Conservation (phyloP, 2,113 vertebrate species). For the Felis catus region F.catus_Fca126_mat1.0 CM031418.1:104413001-104413500, state of each 20-base stretch:
- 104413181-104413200: background rate
- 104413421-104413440: background rate
- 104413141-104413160: background rate
- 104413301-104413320: background rate
- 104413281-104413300: background rate
- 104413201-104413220: background rate
- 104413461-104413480: background rate
- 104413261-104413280: background rate
- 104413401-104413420: constrained; percentile 23
- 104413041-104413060: background rate
- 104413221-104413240: background rate
- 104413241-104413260: background rate
- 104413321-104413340: background rate
- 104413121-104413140: background rate
- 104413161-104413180: background rate
- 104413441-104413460: background rate
- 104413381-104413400: background rate
- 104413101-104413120: background rate
- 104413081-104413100: background rate
- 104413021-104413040: background rate
- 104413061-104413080: background rate
- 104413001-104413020: background rate
- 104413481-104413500: background rate
- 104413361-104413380: constrained; percentile 6
- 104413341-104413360: constrained; percentile 34